Base-by-base conservation (phyloP, 1,140 invertebrate species). In the Cydia amplana region DNA sequence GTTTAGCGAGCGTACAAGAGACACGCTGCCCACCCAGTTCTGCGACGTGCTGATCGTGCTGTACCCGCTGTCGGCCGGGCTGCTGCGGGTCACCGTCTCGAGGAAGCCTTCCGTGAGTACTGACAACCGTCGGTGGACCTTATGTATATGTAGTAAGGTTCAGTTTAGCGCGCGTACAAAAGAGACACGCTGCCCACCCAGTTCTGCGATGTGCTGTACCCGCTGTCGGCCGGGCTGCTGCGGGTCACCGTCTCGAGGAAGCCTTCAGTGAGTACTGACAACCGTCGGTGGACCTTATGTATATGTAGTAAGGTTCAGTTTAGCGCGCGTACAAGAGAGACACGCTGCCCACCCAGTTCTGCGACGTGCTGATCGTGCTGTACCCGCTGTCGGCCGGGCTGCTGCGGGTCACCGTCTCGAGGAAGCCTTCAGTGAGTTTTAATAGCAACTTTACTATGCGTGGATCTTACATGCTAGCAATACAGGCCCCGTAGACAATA, bases 151-250 rank as follows among this genome's bases (percentile, higher is more conserved):
- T 6, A 36, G 7, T 36, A 36, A 36, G 32, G 32, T 36, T 36
- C 32, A 36, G 32, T 36, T 28, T 28, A 28, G 88, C 94, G 98
- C 74, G 98, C 99, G 86, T 99, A 99, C 94, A 95, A n/a, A n/a
- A 94, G 99, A 51, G 98, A 98, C 83, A 99, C 99, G 78, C 97
- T 99, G 89, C 98, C 99, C 25, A 99, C 99, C 16, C 98, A 99
- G 93, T 99, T 99, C 94, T 99, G 99, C 89, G 99, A 99, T 94
- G 97, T 99, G 72, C 97, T 99, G 82, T 99, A 99, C 94, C 99
- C 98, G 7, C 93, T 99, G 79, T 94, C 95, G 20, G 97, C 97
- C 86, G 95, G 95, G 49, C 92, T 98, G 49, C 97, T 96, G 86
- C 94, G 97, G 64, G 96, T 98, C 77, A 97, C 97, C 63, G 96